These are phyloP conservation scores for Drosophila kambysellisi DNA, from an alignment of 2,888 invertebrate species.

Conservation along the genomic window DNA sequence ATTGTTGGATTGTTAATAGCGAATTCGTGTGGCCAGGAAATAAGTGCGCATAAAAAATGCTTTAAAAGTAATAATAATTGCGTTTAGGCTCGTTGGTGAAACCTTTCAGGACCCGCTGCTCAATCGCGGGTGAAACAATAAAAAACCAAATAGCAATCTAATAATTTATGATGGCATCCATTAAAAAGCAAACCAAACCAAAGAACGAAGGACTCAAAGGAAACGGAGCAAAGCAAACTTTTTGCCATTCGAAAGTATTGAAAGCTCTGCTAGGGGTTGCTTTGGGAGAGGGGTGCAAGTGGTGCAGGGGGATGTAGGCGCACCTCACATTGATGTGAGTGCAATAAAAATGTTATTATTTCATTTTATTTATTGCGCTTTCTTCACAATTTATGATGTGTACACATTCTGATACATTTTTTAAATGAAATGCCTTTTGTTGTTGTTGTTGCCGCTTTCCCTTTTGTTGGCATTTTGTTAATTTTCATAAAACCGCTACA, in stretches of 20 bases:
- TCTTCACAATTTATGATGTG: conserved; percentile 81
- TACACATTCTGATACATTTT: conserved; percentile 76
- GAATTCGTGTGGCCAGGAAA: conserved; percentile 73
- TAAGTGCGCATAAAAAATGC: conserved; percentile 78
- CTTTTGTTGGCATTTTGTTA: conserved; percentile 44
- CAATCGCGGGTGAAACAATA: conserved; percentile 83
- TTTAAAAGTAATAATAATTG: conserved; percentile 80
- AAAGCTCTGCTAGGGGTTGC: conserved; percentile 41
- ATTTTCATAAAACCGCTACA: conserved; percentile 65
- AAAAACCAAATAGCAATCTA: conserved; percentile 83
- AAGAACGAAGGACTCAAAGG: conserved; percentile 18
- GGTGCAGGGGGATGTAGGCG: neutral
- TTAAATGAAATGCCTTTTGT: conserved; percentile 52
- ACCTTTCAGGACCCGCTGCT: conserved; percentile 51
- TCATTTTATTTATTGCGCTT: conserved; percentile 82
- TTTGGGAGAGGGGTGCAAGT: neutral
- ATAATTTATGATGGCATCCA: conserved; percentile 83
- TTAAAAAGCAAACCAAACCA: conserved; percentile 59
- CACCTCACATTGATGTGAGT: conserved; percentile 50
- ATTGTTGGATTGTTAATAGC: conserved; percentile 65
- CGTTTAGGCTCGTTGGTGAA: conserved; percentile 67
- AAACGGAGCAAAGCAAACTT: conserved; percentile 50
- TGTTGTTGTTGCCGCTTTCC: neutral
- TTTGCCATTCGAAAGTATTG: conserved; percentile 69
- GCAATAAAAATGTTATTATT: conserved; percentile 83